phyloP scores from a whole-genome alignment of 2,113 vertebrate genomes.

The Coryphaenoides rupestris region DNA sequence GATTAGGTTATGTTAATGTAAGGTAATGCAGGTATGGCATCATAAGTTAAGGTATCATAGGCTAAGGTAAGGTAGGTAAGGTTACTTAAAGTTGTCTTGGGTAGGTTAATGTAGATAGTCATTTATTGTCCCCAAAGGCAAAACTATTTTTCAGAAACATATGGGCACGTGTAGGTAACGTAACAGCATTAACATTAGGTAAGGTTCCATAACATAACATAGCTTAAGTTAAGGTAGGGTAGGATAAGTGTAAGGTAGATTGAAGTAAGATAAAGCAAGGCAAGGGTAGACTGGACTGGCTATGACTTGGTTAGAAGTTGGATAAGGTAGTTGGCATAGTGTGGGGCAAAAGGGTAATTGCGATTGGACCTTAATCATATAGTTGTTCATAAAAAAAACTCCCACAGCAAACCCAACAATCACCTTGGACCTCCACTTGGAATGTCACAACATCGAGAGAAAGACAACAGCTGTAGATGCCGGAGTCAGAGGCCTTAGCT shows the following conservation, averaged over 20 bases:
- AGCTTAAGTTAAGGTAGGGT: too few relatives aligned
- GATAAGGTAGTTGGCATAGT: not conserved
- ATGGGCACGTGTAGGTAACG: too few relatives aligned
- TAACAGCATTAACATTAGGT: too few relatives aligned
- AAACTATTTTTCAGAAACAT: too few relatives aligned
- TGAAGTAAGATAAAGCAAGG: too few relatives aligned
- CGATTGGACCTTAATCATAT: not conserved
- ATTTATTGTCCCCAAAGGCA: not conserved
- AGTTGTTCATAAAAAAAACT: not conserved
- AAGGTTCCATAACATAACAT: too few relatives aligned
- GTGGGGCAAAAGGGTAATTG: not conserved
- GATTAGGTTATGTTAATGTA: too few relatives aligned
- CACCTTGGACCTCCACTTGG: constrained; percentile 83
- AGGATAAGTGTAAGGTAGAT: too few relatives aligned
- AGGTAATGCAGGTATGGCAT: too few relatives aligned
- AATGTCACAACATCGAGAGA: constrained; percentile 81
- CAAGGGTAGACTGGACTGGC: too few relatives aligned
- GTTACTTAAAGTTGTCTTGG: not conserved
- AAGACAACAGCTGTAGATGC: constrained; percentile 83
- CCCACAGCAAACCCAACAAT: constrained; percentile 36
- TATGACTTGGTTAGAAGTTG: not conserved
- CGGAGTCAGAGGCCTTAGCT: constrained; percentile 76
- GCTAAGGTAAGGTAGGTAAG: not conserved
- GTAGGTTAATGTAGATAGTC: not conserved
- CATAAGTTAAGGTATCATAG: not conserved